These are phyloP conservation scores for Drosophila anomelani DNA, from an alignment of 2,888 invertebrate species.

Conservation along the genomic window DNA sequence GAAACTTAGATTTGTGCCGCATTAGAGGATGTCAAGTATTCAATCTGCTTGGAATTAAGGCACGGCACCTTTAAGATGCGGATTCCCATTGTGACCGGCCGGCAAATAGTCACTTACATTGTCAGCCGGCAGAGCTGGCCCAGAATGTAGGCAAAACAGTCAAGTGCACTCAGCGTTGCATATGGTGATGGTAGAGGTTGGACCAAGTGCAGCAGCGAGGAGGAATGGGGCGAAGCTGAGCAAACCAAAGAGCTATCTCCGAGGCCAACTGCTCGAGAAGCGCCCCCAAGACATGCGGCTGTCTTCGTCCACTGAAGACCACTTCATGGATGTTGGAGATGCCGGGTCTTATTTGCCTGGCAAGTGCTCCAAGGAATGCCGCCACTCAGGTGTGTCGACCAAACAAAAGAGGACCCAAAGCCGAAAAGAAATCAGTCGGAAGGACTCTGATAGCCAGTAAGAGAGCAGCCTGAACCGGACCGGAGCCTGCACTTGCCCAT, in stretches of 20 bases:
- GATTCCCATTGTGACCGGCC: slow-evolving; percentile 42
- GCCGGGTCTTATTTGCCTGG: slow-evolving; percentile 54
- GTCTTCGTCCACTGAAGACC: slow-evolving; percentile 37
- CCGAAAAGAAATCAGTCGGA: slow-evolving; percentile 15
- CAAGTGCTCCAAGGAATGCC: slow-evolving; percentile 50
- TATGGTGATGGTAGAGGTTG: slow-evolving; percentile 31
- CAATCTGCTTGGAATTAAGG: slow-evolving; percentile 54
- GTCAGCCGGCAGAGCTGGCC: slow-evolving; percentile 19
- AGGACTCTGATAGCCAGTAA: slow-evolving; percentile 18
- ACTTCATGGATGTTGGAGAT: slow-evolving; percentile 43
- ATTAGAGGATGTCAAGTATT: slow-evolving; percentile 44
- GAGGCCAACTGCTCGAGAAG: slow-evolving; percentile 59
- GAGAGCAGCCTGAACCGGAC: slow-evolving; percentile 18
- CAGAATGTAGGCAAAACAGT: slow-evolving; percentile 45
- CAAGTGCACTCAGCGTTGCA: slow-evolving; percentile 59
- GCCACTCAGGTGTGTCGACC: slow-evolving; percentile 64
- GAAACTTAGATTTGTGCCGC: slow-evolving; percentile 33
- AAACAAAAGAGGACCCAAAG: slow-evolving; percentile 47
- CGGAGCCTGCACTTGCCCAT: slow-evolving; percentile 23
- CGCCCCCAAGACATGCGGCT: slow-evolving; percentile 33
- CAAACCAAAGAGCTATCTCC: slow-evolving; percentile 37
- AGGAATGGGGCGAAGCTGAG: slow-evolving; percentile 1
- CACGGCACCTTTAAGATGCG: slow-evolving; percentile 47
- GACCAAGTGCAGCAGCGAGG: slow-evolving; percentile 2
- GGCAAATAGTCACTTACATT: slow-evolving; percentile 22